phyloP scores from a whole-genome alignment of 2,113 vertebrate genomes.

The Harpagus bidentatus region DNA sequence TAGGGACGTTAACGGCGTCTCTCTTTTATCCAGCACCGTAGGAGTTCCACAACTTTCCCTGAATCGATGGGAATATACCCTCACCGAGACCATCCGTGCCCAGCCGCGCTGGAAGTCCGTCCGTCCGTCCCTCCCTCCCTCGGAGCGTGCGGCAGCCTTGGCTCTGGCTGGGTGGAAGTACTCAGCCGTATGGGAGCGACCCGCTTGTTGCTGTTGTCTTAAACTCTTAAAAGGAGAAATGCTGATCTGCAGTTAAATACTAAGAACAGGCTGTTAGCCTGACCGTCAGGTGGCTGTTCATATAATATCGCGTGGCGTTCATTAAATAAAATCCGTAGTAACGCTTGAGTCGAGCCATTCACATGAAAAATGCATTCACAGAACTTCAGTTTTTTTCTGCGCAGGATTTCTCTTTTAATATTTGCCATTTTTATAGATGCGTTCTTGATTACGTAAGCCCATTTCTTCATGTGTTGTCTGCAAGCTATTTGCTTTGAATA shows the following conservation, averaged over 20 bases:
- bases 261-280: background rate
- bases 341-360: background rate
- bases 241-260: background rate
- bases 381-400: background rate
- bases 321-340: conserved; percentile 14
- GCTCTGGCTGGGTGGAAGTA: background rate
- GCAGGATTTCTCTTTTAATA: background rate
- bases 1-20: accelerated
- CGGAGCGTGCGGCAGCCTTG: accelerated
- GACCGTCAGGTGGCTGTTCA: background rate
- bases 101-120: background rate
- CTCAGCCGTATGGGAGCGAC: accelerated
- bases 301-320: background rate
- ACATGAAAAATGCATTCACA: background rate
- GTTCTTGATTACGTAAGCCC: background rate
- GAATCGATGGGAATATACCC: background rate
- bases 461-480: background rate
- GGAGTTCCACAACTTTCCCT: background rate
- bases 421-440: background rate
- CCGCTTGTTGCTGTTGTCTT: background rate
- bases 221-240: background rate
- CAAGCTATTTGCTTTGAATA: background rate
- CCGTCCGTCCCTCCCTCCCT: background rate
- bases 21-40: background rate
- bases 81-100: background rate